These are phyloP conservation scores for Oryzias celebensis DNA, from an alignment of 2,113 vertebrate species.

Conservation along the genomic window DNA sequence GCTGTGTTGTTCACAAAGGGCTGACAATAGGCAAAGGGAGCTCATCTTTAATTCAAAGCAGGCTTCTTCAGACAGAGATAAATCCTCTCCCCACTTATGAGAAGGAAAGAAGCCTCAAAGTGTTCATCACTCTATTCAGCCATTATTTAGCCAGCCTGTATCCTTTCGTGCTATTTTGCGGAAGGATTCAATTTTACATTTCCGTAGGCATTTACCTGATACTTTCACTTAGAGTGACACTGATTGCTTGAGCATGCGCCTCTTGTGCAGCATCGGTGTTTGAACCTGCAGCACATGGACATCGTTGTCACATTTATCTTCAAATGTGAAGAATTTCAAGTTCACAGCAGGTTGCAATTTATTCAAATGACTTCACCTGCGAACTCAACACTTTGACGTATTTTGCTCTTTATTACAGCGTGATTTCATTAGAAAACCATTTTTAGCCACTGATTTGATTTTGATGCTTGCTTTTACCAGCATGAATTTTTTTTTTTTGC, in stretches of 20 bases:
- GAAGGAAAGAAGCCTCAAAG: constrained; percentile 24
- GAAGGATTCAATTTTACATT: constrained; percentile 43
- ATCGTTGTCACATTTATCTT: constrained; percentile 40
- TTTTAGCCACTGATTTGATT: constrained; percentile 59
- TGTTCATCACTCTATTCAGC: constrained; percentile 51
- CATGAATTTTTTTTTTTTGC: background rate
- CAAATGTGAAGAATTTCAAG: constrained; percentile 25
- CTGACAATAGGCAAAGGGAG: constrained; percentile 49
- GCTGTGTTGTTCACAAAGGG: constrained; percentile 54
- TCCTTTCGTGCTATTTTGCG: constrained; percentile 34
- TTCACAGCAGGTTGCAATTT: constrained; percentile 46
- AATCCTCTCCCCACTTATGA: constrained; percentile 56
- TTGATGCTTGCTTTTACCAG: constrained; percentile 32
- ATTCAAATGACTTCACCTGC: constrained; percentile 48
- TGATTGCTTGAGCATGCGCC: constrained; percentile 20
- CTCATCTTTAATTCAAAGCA: constrained; percentile 70
- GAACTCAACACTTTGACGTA: constrained; percentile 34
- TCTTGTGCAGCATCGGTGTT: constrained; percentile 7
- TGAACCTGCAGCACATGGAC: constrained; percentile 38
- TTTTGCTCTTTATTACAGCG: constrained; percentile 19
- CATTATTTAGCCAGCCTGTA: constrained; percentile 60
- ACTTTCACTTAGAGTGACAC: constrained; percentile 24
- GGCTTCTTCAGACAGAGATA: constrained; percentile 51
- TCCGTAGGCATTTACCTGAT: constrained; percentile 25
- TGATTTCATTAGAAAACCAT: constrained; percentile 48